A percentile compares a stretch with the other conserved stretches of the same genome.
phyloP scores from a whole-genome alignment of 1,140 invertebrate genomes.

The Ectropis grisescens region DNA sequence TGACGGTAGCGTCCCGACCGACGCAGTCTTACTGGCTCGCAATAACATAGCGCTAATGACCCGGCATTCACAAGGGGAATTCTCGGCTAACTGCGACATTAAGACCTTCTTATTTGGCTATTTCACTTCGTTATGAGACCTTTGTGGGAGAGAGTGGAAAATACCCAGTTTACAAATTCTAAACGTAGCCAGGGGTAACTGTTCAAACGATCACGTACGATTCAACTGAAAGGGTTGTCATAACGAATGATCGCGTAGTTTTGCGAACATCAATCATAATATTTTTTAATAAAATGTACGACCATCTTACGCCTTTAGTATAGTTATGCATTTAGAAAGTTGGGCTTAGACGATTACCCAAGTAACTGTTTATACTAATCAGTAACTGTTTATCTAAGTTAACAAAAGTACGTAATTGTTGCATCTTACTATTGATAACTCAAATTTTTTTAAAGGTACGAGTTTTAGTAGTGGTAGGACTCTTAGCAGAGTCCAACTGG shows the following conservation, averaged over 20 bases:
- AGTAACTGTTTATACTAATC: no score
- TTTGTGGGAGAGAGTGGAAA: conserved; percentile 26
- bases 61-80: conserved; percentile 53
- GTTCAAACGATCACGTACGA: not conserved
- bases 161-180: conserved; percentile 18
- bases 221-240: no score
- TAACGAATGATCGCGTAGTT: not conserved
- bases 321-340: no score
- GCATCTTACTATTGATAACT: no score
- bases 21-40: conserved; percentile 32
- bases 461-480: no score
- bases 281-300: not conserved
- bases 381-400: no score
- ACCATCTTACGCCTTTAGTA: no score
- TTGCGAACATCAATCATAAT: not conserved
- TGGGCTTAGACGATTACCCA: no score
- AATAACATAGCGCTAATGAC: conserved; percentile 62
- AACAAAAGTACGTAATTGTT: no score
- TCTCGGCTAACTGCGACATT: conserved; percentile 60
- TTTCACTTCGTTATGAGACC: conserved; percentile 53
- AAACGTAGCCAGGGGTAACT: not conserved
- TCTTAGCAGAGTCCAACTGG: no score
- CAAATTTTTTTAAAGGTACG: no score
- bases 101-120: conserved; percentile 64
- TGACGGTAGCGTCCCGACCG: conserved; percentile 21